These are phyloP conservation scores for Oscheius sp. DNA, from an alignment of 2,888 invertebrate genomes.

Conservation along the genomic window DNA sequence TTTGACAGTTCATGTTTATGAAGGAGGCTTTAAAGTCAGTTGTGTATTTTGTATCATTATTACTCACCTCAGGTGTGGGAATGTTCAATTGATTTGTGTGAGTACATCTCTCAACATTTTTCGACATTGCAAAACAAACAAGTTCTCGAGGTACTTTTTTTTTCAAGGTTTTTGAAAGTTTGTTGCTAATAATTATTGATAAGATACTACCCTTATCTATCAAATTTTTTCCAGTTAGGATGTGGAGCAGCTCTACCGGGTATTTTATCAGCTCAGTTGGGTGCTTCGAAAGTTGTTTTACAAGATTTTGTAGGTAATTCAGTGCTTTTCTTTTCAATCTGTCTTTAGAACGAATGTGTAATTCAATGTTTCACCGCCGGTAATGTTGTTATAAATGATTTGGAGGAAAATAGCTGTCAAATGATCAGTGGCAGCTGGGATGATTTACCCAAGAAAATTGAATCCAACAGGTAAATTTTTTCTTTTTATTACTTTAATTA, in stretches of 20 bases:
- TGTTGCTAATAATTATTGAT: too few relatives aligned
- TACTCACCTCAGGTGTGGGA: slow-evolving; percentile 79
- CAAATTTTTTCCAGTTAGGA: slow-evolving; percentile 78
- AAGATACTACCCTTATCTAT: too few relatives aligned
- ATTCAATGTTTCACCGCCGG: slow-evolving; percentile 56
- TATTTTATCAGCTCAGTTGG: slow-evolving; percentile 79
- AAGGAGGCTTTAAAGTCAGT: slow-evolving; percentile 86
- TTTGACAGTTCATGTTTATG: slow-evolving; percentile 60
- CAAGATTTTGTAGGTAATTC: slow-evolving; percentile 87
- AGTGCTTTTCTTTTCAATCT: slow-evolving; percentile 74
- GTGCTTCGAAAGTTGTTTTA: slow-evolving; percentile 80
- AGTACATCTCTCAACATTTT: slow-evolving; percentile 76
- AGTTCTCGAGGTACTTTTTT: slow-evolving; percentile 78
- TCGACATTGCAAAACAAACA: slow-evolving; percentile 72
- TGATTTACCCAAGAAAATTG: not conserved
- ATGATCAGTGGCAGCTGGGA: slow-evolving; percentile 28
- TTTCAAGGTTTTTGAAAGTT: not conserved
- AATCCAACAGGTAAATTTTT: slow-evolving; percentile 2
- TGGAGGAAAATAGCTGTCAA: slow-evolving; percentile 24
- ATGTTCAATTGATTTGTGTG: slow-evolving; percentile 83
- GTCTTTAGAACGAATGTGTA: slow-evolving; percentile 60
- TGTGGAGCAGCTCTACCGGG: slow-evolving; percentile 91
- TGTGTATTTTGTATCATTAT: not conserved
- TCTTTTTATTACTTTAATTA: not conserved
- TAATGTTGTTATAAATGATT: slow-evolving; percentile 47